Evolutionary conservation across 2,113 vertebrate species (phyloP).

Genomic region (Archilochus colubris): DNA sequence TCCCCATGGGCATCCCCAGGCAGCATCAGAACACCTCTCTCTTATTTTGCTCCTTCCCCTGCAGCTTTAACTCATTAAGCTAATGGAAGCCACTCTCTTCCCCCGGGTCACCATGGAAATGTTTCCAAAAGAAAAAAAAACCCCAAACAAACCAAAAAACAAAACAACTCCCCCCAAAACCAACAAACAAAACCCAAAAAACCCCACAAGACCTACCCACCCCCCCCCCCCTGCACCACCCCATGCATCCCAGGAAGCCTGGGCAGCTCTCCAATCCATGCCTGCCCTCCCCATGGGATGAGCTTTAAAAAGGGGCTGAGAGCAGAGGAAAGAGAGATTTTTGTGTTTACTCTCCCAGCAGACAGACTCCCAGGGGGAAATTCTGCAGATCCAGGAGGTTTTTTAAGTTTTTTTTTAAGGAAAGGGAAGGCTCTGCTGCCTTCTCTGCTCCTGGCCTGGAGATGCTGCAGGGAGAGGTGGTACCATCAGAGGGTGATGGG

Average conservation of each 20-base stretch:
- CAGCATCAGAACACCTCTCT: background rate
- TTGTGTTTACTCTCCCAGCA: background rate
- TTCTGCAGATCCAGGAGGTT: background rate
- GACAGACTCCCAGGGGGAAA: background rate
- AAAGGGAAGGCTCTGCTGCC: background rate
- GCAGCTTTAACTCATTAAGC: slow-evolving; percentile 28
- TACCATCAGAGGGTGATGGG: background rate
- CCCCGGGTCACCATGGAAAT: background rate
- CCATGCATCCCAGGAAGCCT: background rate
- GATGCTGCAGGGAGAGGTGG: background rate
- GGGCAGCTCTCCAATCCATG: background rate
- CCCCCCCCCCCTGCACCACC: background rate
- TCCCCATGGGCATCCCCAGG: background rate
- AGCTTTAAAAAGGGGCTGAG: background rate
- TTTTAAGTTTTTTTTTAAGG: background rate
- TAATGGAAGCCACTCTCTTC: slow-evolving; percentile 37
- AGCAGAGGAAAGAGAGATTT: background rate
- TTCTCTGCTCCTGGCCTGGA: background rate
- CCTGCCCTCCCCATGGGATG: background rate
- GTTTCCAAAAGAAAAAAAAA: background rate
- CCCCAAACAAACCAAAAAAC: background rate
- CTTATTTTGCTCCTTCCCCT: background rate
- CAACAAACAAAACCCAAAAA: background rate
- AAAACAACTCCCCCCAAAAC: background rate
- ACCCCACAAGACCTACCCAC: too few relatives aligned